A percentile compares a stretch with the other conserved stretches of the same genome.
Conservation (phyloP, 2,797 vertebrate genomes). For the Otolemur crassicaudatus region DNA sequence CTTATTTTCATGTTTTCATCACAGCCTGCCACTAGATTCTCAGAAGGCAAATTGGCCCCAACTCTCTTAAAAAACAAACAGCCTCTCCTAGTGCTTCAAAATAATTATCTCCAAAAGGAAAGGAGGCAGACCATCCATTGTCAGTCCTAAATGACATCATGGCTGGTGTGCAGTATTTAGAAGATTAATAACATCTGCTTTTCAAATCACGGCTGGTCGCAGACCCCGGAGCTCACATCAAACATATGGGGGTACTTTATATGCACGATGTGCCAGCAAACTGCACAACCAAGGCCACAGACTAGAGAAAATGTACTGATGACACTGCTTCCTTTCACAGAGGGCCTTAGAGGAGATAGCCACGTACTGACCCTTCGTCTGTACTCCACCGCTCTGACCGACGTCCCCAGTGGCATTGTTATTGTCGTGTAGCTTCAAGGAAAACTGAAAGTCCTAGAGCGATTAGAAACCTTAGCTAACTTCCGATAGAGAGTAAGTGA, state of each 20-base stretch:
- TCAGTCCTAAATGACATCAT: constrained; percentile 85
- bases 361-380: neutral
- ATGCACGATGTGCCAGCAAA: constrained; percentile 61
- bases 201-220: constrained; percentile 84
- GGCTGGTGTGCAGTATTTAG: constrained; percentile 83
- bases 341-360: neutral
- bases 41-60: neutral
- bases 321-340: neutral
- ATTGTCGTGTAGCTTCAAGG: neutral
- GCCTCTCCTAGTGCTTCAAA: constrained; percentile 47
- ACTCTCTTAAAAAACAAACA: constrained; percentile 39
- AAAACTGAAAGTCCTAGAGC: neutral
- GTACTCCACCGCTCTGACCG: neutral
- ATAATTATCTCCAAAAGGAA: constrained; percentile 74
- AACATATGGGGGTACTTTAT: constrained; percentile 82
- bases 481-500: neutral
- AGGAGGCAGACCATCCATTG: constrained; percentile 75
- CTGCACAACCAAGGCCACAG: neutral
- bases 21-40: neutral
- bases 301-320: neutral
- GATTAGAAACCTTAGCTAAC: neutral
- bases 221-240: constrained; percentile 84
- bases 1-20: neutral
- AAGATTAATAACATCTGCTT: constrained; percentile 90
- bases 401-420: accelerated